Conservation (phyloP, 2,797 vertebrate species). For the Bradypodion ventrale region DNA sequence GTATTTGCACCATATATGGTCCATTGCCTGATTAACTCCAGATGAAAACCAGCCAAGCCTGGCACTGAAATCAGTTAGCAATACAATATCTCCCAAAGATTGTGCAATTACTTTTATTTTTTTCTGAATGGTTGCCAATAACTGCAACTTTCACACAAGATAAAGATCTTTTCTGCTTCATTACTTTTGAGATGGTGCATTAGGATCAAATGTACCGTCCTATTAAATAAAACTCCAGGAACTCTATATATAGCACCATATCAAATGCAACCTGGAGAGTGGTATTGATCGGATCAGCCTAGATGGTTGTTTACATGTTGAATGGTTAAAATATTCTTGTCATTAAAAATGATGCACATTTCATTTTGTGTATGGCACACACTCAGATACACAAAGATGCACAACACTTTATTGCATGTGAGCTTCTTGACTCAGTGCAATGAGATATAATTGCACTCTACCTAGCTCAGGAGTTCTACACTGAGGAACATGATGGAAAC, state of each 20-base stretch:
- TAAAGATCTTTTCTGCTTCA: constrained; percentile 77
- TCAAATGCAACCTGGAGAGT: constrained; percentile 65
- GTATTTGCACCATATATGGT: constrained; percentile 64
- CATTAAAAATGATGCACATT: constrained; percentile 55
- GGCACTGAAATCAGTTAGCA: constrained; percentile 68
- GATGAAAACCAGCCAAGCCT: constrained; percentile 72
- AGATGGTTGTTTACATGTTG: constrained; percentile 62
- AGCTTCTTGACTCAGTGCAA: not conserved
- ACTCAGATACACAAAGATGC: not conserved
- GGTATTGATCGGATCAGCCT: constrained; percentile 68
- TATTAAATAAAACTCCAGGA: constrained; percentile 76
- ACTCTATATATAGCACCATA: constrained; percentile 71
- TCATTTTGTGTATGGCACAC: constrained; percentile 19
- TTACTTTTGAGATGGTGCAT: constrained; percentile 76
- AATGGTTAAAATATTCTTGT: constrained; percentile 64
- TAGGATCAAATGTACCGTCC: constrained; percentile 74
- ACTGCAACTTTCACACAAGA: constrained; percentile 75
- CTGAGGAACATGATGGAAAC: constrained; percentile 2
- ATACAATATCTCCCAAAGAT: constrained; percentile 70
- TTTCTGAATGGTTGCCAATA: constrained; percentile 75
- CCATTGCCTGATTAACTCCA: constrained; percentile 73
- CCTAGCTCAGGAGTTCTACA: constrained; percentile 4
- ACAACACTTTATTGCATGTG: constrained; percentile 5
- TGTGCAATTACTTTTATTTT: constrained; percentile 74
- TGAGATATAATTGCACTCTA: not conserved